Base-by-base conservation (phyloP, 1,140 invertebrate genomes). In the Pogonomyrmex californicus region DNA sequence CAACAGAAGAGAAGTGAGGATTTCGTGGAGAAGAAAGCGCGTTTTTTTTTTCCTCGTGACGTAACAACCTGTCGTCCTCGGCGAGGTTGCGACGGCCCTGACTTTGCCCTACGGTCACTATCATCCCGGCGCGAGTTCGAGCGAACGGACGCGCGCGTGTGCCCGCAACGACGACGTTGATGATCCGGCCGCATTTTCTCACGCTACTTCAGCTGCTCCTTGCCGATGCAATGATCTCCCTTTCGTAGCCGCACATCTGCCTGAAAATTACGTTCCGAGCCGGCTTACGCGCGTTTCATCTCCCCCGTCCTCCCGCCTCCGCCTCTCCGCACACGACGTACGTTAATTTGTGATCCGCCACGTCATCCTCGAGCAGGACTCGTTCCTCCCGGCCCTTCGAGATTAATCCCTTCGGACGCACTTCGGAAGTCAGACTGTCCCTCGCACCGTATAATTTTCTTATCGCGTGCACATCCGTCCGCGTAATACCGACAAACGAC, bases 161-260 rank as follows among this genome's bases (percentile, higher is more conserved):
- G 47, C 44, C 63, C 33, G 51, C 49, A 54, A 58, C 81, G 66
- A 54, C 73, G 4, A 23, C 10, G 30, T 30, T n/a, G 88, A 77
- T 85, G 86, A 86, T 77, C 86, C 77, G 78, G 82, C 71, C 83
- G 89, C 89, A 89, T 91, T 92, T 93, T 93, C 92, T 93, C 92
- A 93, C 92, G 92, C 91, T 92, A 91, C 90, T 91, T 91, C 90
- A 91, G 89, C 90, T 91, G 90, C 90, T 88, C 56, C 83, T 91
- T 90, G 73, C 73, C 90, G 83, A 86, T 88, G 90, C 90, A 86
- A 86, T 78, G 86, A 90, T 91, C 89, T 88, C 87, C 86, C 90
- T 86, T 78, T 77, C 85, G 90, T 75, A 23, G 76, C 65, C 73
- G 79, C 70, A 91, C 90, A 91, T 91, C 90, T 91, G 90, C 87